A percentile compares a stretch with the other conserved stretches of the same genome.
Conservation (phyloP, 2,888 invertebrate species). For the Lamproptera curius region DNA sequence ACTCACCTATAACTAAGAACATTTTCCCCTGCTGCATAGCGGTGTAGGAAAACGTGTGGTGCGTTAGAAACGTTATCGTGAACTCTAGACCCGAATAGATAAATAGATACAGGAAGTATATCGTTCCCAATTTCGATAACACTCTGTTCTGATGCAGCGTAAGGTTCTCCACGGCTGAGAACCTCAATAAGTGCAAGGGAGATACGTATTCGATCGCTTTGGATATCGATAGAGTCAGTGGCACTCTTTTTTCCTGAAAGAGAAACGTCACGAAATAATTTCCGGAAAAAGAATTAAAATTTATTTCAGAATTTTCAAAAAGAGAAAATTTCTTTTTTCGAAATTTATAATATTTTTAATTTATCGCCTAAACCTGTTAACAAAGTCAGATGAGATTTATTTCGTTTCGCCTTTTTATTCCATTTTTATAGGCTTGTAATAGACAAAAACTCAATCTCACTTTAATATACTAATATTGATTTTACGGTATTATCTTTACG, state of each 20-base stretch:
- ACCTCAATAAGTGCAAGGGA: conserved; percentile 70
- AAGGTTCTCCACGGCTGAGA: conserved; percentile 83
- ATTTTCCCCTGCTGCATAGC: conserved; percentile 99
- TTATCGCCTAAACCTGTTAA: too few relatives aligned
- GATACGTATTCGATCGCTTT: conserved; percentile 78
- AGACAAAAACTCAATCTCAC: too few relatives aligned
- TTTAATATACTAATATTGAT: too few relatives aligned
- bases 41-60: conserved; percentile 92
- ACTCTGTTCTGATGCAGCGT: conserved; percentile 79
- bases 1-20: conserved; percentile 94
- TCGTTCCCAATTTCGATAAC: conserved; percentile 83
- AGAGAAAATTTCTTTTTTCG: too few relatives aligned
- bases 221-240: conserved; percentile 81
- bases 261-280: conserved; percentile 11
- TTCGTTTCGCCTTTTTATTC: too few relatives aligned
- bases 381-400: too few relatives aligned
- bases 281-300: too few relatives aligned
- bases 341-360: too few relatives aligned
- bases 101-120: conserved; percentile 95
- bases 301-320: too few relatives aligned
- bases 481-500: too few relatives aligned
- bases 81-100: conserved; percentile 98
- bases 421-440: too few relatives aligned
- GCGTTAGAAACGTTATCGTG: conserved; percentile 97
- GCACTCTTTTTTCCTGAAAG: conserved; percentile 83